These are phyloP conservation scores for Eubucco bourcierii DNA, from an alignment of 2,113 vertebrate genomes.

Conservation along the genomic window DNA sequence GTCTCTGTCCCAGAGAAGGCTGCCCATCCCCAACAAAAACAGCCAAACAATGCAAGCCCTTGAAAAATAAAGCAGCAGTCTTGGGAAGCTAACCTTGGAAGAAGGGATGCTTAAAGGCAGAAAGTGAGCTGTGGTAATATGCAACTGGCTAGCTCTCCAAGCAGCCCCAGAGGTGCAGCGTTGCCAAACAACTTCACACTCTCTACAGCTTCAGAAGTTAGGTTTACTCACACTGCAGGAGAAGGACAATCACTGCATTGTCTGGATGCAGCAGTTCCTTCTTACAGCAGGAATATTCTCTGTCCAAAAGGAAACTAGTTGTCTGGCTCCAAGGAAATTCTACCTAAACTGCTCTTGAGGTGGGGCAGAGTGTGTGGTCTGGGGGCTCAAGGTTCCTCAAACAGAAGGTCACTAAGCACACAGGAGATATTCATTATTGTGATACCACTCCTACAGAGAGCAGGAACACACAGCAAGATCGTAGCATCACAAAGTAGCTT, in stretches of 20 bases:
- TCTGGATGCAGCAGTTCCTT: not conserved
- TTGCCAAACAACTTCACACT: not conserved
- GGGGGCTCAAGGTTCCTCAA: not conserved
- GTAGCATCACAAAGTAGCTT: too few relatives aligned
- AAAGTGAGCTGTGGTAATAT: not conserved
- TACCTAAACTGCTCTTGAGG: not conserved
- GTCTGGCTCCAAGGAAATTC: not conserved
- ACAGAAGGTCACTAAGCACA: not conserved
- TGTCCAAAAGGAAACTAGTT: not conserved
- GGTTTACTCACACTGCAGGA: rapidly evolving
- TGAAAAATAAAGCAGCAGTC: not conserved
- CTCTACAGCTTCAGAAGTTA: not conserved
- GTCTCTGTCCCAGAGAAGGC: not conserved
- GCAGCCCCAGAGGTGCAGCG: not conserved
- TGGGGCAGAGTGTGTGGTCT: not conserved
- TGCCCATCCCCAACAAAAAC: not conserved
- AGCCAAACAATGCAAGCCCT: not conserved
- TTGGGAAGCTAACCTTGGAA: not conserved
- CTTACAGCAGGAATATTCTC: not conserved
- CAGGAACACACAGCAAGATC: not conserved
- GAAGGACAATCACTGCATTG: not conserved
- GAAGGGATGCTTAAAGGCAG: not conserved
- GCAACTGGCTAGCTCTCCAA: not conserved
- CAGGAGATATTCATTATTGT: rapidly evolving
- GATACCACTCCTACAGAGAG: not conserved